These are phyloP conservation scores for Pseudomugil tenellus DNA, from an alignment of 2,797 vertebrate genomes.

Conservation along the genomic window DNA sequence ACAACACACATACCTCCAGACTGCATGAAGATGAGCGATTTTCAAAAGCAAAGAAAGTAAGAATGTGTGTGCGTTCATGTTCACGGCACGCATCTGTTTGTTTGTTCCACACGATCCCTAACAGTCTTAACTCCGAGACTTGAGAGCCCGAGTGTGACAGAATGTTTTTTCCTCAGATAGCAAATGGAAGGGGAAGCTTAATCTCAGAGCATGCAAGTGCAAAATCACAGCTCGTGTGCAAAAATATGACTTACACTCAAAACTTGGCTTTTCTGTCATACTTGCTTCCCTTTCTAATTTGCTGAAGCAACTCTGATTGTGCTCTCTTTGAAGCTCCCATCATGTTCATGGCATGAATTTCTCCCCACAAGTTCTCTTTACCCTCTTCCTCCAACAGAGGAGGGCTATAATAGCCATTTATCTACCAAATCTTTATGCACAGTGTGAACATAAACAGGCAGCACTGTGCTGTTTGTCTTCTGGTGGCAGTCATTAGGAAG, in stretches of 20 bases:
- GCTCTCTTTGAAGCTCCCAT: slow-evolving; percentile 62
- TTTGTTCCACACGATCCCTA: slow-evolving; percentile 52
- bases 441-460: slow-evolving; percentile 59
- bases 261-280: slow-evolving; percentile 40
- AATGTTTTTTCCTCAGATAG: slow-evolving; percentile 56
- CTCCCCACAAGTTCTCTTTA: slow-evolving; percentile 24
- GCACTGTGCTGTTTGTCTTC: slow-evolving; percentile 70
- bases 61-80: slow-evolving; percentile 17
- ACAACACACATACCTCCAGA: slow-evolving; percentile 42
- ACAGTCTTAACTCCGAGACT: slow-evolving; percentile 57
- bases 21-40: slow-evolving; percentile 40
- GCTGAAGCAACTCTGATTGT: slow-evolving; percentile 37
- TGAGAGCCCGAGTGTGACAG: slow-evolving; percentile 58
- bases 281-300: slow-evolving; percentile 41
- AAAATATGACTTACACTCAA: slow-evolving; percentile 50
- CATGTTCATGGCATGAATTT: slow-evolving; percentile 24
- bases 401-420: slow-evolving; percentile 49
- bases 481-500: slow-evolving; percentile 74
- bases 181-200: slow-evolving; percentile 62
- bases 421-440: slow-evolving; percentile 57
- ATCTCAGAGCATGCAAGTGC: slow-evolving; percentile 55
- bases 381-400: slow-evolving; percentile 22
- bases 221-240: slow-evolving; percentile 38
- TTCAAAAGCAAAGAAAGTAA: slow-evolving; percentile 27
- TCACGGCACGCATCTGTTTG: slow-evolving; percentile 37